These are phyloP conservation scores for Heterohyrax brucei DNA, from an alignment of 2,797 vertebrate species.

Conservation along the genomic window DNA sequence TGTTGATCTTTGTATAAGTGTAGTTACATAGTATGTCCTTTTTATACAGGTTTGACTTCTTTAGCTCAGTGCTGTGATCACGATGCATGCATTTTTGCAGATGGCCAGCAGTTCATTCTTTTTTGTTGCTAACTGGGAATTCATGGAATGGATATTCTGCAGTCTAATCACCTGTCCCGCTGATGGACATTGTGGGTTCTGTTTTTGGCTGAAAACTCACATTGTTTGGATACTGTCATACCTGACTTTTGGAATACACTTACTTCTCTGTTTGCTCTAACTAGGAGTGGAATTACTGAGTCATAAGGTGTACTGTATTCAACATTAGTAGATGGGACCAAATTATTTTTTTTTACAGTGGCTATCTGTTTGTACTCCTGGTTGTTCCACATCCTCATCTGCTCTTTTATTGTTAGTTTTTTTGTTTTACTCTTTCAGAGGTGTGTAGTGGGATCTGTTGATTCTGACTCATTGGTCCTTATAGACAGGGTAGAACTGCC, in stretches of 20 bases:
- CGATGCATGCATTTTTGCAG: background rate
- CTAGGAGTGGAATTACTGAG: background rate
- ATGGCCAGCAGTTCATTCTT: background rate
- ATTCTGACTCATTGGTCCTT: no score
- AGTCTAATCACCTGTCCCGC: background rate
- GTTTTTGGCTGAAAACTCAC: background rate
- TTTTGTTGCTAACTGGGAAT: background rate
- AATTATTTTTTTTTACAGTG: background rate
- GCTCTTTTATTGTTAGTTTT: background rate
- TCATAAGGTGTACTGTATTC: background rate
- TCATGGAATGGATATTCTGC: background rate
- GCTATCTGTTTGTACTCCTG: background rate
- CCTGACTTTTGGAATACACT: background rate
- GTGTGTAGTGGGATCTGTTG: background rate
- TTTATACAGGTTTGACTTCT: background rate
- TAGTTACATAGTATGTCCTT: background rate
- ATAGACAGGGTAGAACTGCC: no score
- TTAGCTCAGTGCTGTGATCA: background rate
- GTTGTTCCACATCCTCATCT: background rate
- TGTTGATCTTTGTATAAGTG: background rate
- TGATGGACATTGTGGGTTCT: background rate
- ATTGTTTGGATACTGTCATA: background rate
- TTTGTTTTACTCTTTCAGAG: background rate
- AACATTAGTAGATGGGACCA: background rate
- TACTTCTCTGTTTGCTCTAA: constrained; percentile 24